Percentiles rank a stretch among this genome's conserved stretches.
Evolutionary conservation across 2,888 invertebrate species (phyloP).

Genomic region (Oxycera nigricornis): DNA sequence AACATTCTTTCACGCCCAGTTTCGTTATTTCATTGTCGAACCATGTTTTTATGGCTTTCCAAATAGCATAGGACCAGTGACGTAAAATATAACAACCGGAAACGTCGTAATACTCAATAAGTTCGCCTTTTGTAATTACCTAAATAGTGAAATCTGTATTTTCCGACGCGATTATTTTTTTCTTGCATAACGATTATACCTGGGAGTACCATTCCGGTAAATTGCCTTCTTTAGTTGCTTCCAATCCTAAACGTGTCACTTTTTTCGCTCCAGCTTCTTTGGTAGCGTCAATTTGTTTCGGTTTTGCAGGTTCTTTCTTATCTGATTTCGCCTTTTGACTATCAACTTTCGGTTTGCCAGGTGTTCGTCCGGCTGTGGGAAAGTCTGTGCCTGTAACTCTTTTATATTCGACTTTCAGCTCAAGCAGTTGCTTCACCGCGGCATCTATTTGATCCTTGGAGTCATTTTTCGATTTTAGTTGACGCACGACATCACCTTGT

Average conservation of each 20-base stretch:
- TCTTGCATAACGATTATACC: conserved; percentile 56
- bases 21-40: conserved; percentile 87
- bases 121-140: conserved; percentile 87
- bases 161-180: conserved; percentile 53
- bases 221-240: conserved; percentile 91
- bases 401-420: conserved; percentile 71
- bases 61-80: conserved; percentile 96
- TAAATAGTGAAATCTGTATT: conserved; percentile 53
- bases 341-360: conserved; percentile 52
- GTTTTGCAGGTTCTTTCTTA: conserved; percentile 51
- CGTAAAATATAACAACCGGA: conserved; percentile 98
- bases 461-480: conserved; percentile 64
- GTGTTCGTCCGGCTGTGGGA: conserved; percentile 59
- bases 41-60: conserved; percentile 89
- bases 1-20: conserved; percentile 94
- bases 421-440: conserved; percentile 64
- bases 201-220: conserved; percentile 98
- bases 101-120: conserved; percentile 99
- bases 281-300: conserved; percentile 56
- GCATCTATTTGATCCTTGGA: conserved; percentile 63
- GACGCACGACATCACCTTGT: conserved; percentile 69
- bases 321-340: conserved; percentile 53
- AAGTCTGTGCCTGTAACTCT: conserved; percentile 63
- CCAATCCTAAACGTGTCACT: conserved; percentile 90
- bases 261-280: conserved; percentile 66